Base-by-base conservation (phyloP, 2,113 vertebrate genomes). In the Trogon melanurus region DNA sequence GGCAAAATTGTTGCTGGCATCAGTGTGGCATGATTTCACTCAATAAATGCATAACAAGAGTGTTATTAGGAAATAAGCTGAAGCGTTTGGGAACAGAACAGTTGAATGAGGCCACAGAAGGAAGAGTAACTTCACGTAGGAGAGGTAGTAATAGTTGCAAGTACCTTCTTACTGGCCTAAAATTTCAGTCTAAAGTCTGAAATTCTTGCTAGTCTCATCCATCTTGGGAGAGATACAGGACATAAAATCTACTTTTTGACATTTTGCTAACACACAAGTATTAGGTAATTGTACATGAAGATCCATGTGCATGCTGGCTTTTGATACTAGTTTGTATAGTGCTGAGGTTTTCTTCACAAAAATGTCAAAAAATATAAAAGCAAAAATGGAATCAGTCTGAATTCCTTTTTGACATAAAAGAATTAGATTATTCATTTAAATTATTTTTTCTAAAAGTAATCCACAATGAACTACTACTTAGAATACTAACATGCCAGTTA, bases 401-500 rank as follows among this genome's bases (percentile, higher is more conserved):
- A 72, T 91, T 94, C 29, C 12, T 83, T 79, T 91, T 78, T 80
- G 26, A 53, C 2, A 3, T 41, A 54, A 73, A 25, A 90, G 32
- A 88, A 79, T 65, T 13, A 69, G 56, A 66, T 78, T 20, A 65
- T 20, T 69, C 12, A 82, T 79, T 82, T 93, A 79, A 88, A 86
- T 83, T 48, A 36, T 7, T 61, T 83, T 91, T 95, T 86, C 50
- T 73, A 57, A 36, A 92, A 92, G 45, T 73, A 95, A 60, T 92
- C 81, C 0, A 2, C 25, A 13, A 38, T 76, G 76, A 96, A 82
- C 58, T 88, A 34, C 79, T 90, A 79, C 66, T 93, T 60, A n/a
- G 41, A 73, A 58, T 44, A 50, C 13, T 53, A 65, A 45, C 27
- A 26, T 74, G 44, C 17, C 20, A 69, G 54, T 93, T 90, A 84